A percentile compares a stretch with the other conserved stretches of the same genome.
Evolutionary conservation across 2,113 vertebrate genomes (phyloP).

Genomic region (Anoura caudifer): DNA sequence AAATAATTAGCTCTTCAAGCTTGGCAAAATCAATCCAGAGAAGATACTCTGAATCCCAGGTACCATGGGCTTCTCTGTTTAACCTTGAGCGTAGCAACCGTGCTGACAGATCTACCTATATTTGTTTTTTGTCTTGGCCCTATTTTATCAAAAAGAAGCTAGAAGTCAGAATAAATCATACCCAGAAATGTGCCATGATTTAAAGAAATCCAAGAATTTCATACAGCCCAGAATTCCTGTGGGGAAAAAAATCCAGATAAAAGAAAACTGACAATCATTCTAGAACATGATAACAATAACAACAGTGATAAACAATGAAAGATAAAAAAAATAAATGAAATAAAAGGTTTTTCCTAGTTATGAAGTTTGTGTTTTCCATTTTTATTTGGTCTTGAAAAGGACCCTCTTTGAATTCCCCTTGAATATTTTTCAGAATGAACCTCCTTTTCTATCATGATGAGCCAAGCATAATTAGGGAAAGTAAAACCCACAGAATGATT

Average conservation of each 20-base stretch:
- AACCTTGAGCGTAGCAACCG: not conserved
- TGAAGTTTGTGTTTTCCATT: not conserved
- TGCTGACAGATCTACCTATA: not conserved
- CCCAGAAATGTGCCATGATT: not conserved
- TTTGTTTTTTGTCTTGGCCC: not conserved
- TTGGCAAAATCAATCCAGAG: not conserved
- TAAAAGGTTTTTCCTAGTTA: not conserved
- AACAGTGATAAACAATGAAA: not conserved
- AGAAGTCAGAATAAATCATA: slow-evolving; percentile 1
- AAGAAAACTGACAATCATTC: not conserved
- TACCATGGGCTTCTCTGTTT: not conserved
- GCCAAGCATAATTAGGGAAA: slow-evolving; percentile 15
- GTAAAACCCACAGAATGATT: not conserved
- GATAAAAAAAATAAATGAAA: not conserved
- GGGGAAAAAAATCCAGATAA: not conserved
- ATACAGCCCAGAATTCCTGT: not conserved
- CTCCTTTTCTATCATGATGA: not conserved
- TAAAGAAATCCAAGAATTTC: not conserved
- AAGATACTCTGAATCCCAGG: not conserved
- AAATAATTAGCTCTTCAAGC: not conserved
- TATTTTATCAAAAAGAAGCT: not conserved
- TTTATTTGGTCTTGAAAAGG: not conserved
- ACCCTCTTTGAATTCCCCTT: not conserved
- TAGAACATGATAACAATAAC: not conserved
- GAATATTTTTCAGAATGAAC: not conserved